Percentiles rank a stretch among this genome's conserved stretches.
phyloP scores from a whole-genome alignment of 2,888 invertebrate genomes.

The Teinopalpus imperialis region DNA sequence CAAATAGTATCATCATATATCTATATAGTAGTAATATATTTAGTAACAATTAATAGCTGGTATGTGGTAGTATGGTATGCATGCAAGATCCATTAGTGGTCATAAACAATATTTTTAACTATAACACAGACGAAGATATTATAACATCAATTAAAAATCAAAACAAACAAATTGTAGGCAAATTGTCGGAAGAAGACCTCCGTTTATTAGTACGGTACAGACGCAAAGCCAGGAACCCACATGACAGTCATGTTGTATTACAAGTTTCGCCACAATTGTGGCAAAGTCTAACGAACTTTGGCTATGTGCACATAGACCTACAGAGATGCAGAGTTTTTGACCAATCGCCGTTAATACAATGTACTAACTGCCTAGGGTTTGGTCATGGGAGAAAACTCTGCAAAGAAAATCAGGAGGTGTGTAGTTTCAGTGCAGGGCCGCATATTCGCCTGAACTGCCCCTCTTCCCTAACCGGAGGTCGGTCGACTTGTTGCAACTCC shows the following conservation, averaged over 20 bases:
- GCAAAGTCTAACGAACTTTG: background rate
- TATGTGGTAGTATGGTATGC: too few species aligned
- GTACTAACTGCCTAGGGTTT: too few species aligned
- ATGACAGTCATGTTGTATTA: constrained; percentile 1
- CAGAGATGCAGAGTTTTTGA: constrained; percentile 12
- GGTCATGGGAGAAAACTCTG: constrained; percentile 25
- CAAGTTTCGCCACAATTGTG: constrained; percentile 11
- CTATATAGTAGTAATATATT: too few species aligned
- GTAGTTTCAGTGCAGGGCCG: constrained; percentile 26
- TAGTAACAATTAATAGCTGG: too few species aligned
- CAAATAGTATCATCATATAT: too few species aligned
- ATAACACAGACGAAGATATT: constrained; percentile 26
- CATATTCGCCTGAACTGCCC: constrained; percentile 11
- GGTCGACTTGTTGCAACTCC: background rate
- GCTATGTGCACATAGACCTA: constrained; percentile 13
- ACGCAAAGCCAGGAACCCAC: constrained; percentile 13
- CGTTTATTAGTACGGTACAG: constrained; percentile 1
- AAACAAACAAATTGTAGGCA: too few species aligned
- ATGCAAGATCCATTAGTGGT: constrained; percentile 25
- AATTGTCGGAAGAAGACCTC: background rate
- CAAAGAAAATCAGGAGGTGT: constrained; percentile 14
- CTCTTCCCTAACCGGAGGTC: background rate
- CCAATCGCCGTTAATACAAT: too few species aligned
- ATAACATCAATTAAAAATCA: constrained; percentile 18
- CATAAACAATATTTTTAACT: constrained; percentile 16